These are phyloP conservation scores for Leucophenga varia DNA, from an alignment of 1,140 invertebrate genomes.

Conservation along the genomic window DNA sequence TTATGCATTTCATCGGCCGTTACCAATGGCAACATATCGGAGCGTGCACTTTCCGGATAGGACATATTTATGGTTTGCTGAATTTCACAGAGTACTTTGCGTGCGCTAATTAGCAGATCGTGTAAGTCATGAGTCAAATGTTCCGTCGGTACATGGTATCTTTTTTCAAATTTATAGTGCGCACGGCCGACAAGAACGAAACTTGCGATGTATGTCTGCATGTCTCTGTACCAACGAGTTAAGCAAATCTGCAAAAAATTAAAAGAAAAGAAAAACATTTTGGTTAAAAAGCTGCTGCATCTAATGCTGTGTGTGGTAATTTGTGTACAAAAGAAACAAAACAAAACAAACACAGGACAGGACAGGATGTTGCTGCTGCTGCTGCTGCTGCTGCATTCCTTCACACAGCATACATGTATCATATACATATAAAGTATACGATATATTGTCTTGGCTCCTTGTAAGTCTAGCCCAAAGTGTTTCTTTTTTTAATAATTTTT, in stretches of 20 bases:
- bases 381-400: background rate
- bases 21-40: too few relatives aligned
- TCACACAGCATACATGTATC: too few relatives aligned
- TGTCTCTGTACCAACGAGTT: constrained; percentile 43
- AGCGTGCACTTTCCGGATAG: constrained; percentile 23
- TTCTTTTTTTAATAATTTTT: too few relatives aligned
- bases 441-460: too few relatives aligned
- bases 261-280: background rate
- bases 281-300: constrained; percentile 1
- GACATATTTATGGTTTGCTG: constrained; percentile 41
- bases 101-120: constrained; percentile 32
- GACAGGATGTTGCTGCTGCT: background rate
- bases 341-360: too few relatives aligned
- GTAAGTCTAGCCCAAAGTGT: too few relatives aligned
- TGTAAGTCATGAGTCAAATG: constrained; percentile 33
- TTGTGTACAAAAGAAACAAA: too few relatives aligned
- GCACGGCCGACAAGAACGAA: constrained; percentile 38
- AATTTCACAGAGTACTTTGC: constrained; percentile 37
- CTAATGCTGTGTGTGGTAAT: background rate
- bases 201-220: constrained; percentile 42
- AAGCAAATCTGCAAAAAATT: constrained; percentile 30
- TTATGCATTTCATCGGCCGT: too few relatives aligned
- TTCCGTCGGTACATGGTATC: constrained; percentile 25
- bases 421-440: too few relatives aligned
- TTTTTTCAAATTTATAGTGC: constrained; percentile 38